A percentile compares a stretch with the other conserved stretches of the same genome.
Conservation (phyloP, 1,140 invertebrate species). For the Cydia pomonella region DNA sequence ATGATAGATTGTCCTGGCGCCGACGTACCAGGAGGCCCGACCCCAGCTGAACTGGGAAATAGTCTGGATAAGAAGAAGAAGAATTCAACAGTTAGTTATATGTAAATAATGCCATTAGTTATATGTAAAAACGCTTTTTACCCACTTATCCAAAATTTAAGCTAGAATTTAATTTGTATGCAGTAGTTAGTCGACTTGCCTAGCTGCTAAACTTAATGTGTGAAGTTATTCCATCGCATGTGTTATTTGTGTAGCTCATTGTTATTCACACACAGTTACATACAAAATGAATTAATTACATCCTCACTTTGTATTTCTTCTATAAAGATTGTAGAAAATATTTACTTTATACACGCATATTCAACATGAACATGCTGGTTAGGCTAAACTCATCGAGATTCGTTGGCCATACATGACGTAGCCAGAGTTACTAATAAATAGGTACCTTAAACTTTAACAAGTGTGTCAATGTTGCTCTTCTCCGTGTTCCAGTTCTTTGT, state of each 20-base stretch:
- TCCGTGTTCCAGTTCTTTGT: constrained; percentile 98
- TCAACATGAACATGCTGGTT: too few species aligned
- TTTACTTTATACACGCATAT: too few species aligned
- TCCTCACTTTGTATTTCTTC: not conserved
- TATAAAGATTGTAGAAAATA: not conserved
- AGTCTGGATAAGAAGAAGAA: too few species aligned
- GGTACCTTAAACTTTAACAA: not conserved
- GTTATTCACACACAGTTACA: not conserved
- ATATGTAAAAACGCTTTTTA: not conserved
- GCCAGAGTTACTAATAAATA: too few species aligned
- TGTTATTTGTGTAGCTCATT: not conserved
- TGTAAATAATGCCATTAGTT: too few species aligned
- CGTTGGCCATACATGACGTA: too few species aligned
- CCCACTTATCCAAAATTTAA: not conserved
- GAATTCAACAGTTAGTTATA: too few species aligned
- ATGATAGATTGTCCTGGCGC: too few species aligned
- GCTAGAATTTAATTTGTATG: not conserved
- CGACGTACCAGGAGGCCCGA: too few species aligned
- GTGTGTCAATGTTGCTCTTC: constrained; percentile 34
- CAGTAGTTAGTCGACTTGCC: not conserved
- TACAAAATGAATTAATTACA: not conserved
- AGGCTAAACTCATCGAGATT: too few species aligned
- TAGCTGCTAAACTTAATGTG: not conserved
- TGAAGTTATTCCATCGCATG: not conserved
- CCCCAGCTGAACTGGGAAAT: too few species aligned